These are phyloP conservation scores for Bradypodion pumilum DNA, from an alignment of 2,797 vertebrate genomes.

Conservation along the genomic window DNA sequence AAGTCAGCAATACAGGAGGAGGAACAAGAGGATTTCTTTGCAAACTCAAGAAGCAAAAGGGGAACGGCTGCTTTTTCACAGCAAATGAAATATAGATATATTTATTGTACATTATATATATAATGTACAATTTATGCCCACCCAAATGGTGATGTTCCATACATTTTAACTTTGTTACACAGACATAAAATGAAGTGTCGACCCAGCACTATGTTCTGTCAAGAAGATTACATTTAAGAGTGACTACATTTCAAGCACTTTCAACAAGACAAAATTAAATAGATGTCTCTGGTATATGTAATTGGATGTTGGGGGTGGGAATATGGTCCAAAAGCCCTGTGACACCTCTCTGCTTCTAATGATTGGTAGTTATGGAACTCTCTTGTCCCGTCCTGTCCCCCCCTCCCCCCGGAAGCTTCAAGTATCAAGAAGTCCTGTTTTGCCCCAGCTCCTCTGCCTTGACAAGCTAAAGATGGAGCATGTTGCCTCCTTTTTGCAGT, in stretches of 20 bases:
- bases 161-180: too few relatives aligned
- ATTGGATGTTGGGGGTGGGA: background rate
- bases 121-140: too few relatives aligned
- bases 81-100: too few relatives aligned
- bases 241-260: background rate
- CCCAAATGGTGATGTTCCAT: too few relatives aligned
- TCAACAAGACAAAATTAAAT: background rate
- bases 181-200: too few relatives aligned
- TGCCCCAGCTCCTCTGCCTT: too few relatives aligned
- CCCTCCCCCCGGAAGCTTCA: too few relatives aligned
- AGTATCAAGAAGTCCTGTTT: too few relatives aligned
- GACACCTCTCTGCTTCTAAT: background rate
- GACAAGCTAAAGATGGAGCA: background rate
- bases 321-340: background rate
- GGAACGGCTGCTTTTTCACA: background rate
- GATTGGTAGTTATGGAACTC: background rate
- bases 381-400: too few relatives aligned
- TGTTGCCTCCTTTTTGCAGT: background rate
- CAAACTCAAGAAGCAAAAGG: background rate
- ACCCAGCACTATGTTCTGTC: background rate
- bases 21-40: background rate
- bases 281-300: background rate
- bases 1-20: background rate
- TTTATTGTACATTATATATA: too few relatives aligned
- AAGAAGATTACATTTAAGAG: too few relatives aligned